These are phyloP conservation scores for Epizoanthus ramosus DNA, from an alignment of 92 coral and sea anemone genomes.

Conservation along the genomic window DNA sequence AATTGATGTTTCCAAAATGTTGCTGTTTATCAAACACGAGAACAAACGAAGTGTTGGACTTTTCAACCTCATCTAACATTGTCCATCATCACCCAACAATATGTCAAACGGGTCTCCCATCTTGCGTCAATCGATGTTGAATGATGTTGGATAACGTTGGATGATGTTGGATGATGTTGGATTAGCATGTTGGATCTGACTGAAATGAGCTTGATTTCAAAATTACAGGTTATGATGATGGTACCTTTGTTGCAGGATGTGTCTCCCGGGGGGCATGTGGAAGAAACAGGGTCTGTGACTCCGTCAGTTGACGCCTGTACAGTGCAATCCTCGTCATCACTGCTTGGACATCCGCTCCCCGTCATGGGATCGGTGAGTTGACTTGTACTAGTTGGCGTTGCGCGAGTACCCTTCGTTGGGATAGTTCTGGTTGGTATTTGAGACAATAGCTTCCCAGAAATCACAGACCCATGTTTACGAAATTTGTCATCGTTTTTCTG, in stretches of 20 bases:
- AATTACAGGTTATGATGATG: neutral
- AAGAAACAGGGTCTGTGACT: neutral
- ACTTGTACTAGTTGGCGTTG: neutral
- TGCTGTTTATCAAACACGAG: too few relatives aligned
- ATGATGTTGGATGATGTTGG: too few relatives aligned
- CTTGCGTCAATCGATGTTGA: too few relatives aligned
- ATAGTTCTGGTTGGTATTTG: slow-evolving; percentile 17
- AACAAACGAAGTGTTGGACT: too few relatives aligned
- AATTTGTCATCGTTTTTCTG: slow-evolving; percentile 53
- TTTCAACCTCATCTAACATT: too few relatives aligned
- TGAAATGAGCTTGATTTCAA: neutral
- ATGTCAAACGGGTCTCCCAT: too few relatives aligned
- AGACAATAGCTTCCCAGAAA: slow-evolving; percentile 50
- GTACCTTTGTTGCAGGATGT: slow-evolving; percentile 17
- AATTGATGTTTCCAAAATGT: too few relatives aligned
- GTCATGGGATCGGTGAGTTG: neutral
- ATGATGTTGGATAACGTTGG: too few relatives aligned
- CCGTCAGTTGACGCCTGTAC: neutral
- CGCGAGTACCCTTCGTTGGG: too few relatives aligned
- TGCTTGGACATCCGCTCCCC: neutral
- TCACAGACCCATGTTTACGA: slow-evolving; percentile 65
- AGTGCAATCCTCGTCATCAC: slow-evolving; percentile 22
- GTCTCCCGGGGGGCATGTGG: slow-evolving; percentile 12
- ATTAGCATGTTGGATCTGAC: too few relatives aligned
- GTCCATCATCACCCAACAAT: too few relatives aligned